Conservation (phyloP, 2,113 vertebrate genomes). For the Caloenas nicobarica region DNA sequence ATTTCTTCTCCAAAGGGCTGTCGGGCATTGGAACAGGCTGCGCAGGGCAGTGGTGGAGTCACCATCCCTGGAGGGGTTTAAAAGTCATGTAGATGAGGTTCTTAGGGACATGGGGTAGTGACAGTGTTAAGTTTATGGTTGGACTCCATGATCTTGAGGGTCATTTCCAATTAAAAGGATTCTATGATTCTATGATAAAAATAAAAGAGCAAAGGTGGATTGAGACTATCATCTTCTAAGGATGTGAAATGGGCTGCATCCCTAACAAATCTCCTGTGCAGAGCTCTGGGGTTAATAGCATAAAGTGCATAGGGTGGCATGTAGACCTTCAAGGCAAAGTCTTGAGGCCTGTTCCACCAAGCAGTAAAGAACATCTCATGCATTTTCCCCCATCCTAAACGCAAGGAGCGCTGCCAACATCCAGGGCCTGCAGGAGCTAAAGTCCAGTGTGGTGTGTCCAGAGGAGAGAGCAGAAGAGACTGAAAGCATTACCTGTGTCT, state of each 20-base stretch:
- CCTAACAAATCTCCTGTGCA: accelerated
- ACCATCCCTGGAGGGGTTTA: too few species aligned
- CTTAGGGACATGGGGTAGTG: too few species aligned
- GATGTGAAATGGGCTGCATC: not conserved
- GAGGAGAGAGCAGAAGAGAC: not conserved
- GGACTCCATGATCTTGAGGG: too few species aligned
- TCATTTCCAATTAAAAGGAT: too few species aligned
- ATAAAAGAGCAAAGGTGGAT: not conserved
- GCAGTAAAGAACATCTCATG: not conserved
- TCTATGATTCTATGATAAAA: not conserved
- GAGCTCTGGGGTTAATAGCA: not conserved
- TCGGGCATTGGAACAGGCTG: too few species aligned
- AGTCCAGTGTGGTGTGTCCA: not conserved
- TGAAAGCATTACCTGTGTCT: not conserved
- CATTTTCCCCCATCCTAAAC: not conserved
- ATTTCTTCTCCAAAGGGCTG: too few species aligned
- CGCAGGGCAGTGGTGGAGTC: too few species aligned
- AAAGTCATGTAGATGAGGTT: too few species aligned
- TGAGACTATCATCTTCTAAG: too few species aligned
- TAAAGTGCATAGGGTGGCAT: too few species aligned
- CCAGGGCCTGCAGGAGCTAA: not conserved
- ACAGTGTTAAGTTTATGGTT: too few species aligned
- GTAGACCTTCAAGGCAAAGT: not conserved
- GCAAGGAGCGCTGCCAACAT: not conserved
- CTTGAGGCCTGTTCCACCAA: not conserved